phyloP scores from a whole-genome alignment of 2,797 vertebrate species.

The Remorina albescens region DNA sequence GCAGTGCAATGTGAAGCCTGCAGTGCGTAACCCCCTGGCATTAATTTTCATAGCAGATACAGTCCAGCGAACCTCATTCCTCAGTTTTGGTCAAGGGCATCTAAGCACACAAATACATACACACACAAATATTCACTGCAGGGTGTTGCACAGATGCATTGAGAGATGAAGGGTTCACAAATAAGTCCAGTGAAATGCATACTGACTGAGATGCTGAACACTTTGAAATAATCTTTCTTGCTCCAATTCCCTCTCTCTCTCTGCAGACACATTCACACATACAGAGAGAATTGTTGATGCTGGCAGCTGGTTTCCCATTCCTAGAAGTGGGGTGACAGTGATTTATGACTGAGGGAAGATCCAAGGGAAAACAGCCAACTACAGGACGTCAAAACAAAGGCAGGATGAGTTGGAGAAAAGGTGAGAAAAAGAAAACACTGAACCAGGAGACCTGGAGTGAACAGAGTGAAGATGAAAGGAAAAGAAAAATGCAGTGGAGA shows the following conservation, averaged over 20 bases:
- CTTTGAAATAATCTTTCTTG: constrained; percentile 65
- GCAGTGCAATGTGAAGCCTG: constrained; percentile 48
- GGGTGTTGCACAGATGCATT: constrained; percentile 52
- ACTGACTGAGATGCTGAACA: constrained; percentile 62
- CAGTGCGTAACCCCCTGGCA: constrained; percentile 70
- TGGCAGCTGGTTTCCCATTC: constrained; percentile 79
- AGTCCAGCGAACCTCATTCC: constrained; percentile 68
- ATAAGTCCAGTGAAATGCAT: constrained; percentile 56
- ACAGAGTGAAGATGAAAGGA: background rate
- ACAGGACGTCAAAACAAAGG: constrained; percentile 74
- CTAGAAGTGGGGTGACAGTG: constrained; percentile 82
- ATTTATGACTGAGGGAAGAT: constrained; percentile 83
- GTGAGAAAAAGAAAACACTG: constrained; percentile 50
- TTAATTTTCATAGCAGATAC: constrained; percentile 79
- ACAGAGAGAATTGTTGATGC: constrained; percentile 60
- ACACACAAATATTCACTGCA: constrained; percentile 45
- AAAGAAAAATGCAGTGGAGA: background rate
- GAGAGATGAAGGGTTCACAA: constrained; percentile 71
- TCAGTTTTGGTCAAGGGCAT: constrained; percentile 77
- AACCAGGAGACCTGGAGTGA: constrained; percentile 30
- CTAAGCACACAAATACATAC: constrained; percentile 56
- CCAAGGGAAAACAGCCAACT: constrained; percentile 79
- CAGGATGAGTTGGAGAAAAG: constrained; percentile 60
- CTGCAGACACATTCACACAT: constrained; percentile 27
- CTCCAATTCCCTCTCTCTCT: constrained; percentile 33